Evolutionary conservation across 2,113 vertebrate genomes (phyloP).

Genomic region (Trachemys scripta): DNA sequence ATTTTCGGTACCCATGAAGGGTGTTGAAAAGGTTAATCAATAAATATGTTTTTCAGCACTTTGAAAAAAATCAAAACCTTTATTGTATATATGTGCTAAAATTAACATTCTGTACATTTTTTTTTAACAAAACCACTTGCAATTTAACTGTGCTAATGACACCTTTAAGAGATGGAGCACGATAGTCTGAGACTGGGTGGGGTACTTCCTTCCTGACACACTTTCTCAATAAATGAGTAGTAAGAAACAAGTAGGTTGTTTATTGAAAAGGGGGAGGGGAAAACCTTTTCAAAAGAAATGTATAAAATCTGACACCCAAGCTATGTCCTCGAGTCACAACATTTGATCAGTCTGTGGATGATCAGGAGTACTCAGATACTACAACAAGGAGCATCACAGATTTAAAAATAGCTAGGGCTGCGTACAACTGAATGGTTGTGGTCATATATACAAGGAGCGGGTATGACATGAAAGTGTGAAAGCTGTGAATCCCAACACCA

Average conservation of each 20-base stretch:
- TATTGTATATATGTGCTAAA: not conserved
- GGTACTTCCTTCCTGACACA: slow-evolving; percentile 63
- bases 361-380: not conserved
- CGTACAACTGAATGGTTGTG: not conserved
- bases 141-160: not conserved
- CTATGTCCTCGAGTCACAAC: not conserved
- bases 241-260: not conserved
- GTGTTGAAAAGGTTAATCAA: not conserved
- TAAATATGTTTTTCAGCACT: not conserved
- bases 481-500: not conserved
- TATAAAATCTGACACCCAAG: not conserved
- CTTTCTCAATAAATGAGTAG: slow-evolving; percentile 14
- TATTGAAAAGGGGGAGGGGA: not conserved
- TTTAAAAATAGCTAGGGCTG: not conserved
- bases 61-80: slow-evolving; percentile 21
- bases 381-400: not conserved
- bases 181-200: slow-evolving; percentile 65
- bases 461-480: not conserved
- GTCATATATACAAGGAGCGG: not conserved
- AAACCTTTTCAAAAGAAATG: not conserved
- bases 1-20: not conserved
- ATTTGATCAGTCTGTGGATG: not conserved
- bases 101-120: not conserved
- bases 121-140: not conserved
- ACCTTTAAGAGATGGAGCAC: slow-evolving; percentile 50